Evolutionary conservation across 2,113 vertebrate species (phyloP), one percentile per base, ranked within the genome.

Genomic region (Ailurus styani): DNA sequence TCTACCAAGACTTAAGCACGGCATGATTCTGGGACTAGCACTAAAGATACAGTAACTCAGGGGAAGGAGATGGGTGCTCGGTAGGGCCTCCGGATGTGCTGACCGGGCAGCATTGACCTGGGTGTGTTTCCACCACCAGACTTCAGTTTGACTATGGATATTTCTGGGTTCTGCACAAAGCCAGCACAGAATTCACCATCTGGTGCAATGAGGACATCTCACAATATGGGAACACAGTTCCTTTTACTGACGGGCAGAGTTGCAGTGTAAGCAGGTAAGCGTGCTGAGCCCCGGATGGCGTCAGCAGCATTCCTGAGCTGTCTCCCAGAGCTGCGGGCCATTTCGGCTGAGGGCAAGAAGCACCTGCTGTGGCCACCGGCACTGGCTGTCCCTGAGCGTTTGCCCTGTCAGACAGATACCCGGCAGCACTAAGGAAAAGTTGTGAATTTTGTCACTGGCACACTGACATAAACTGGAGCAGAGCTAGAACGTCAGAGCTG

Each of bases 371-470:
- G 47, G 50, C 37, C 0, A 3, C 66, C 83, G 87, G 95, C 82
- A 20, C 25, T 0, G 3, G 52, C 45, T 27, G 12, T 42, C 7
- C 6, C 82, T 3, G 3, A 42, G 60, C 42, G 54, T 40, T n/a
- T 66, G 89, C 87, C 62, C 78, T 18, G 12, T 52, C 68, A 91
- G 70, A n/a, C 34, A 18, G 72, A 14, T 50, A 31, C 21, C 9
- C 31, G 3, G 23, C 42, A 14, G 54, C 3, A 27, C n/a, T 0
- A 0, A 45, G 50, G 73, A 23, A 87, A 42, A 57, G 40, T 0
- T 0, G 77, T 75, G 92, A 96, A 95, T 90, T 88, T 94, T 87
- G 97, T 98, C 97, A 97, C 90, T 15, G 95, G 95, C 96, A 96
- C n/a, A 94, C 96, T 96, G 97, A 97, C 97, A 97, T 96, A 52